Base-by-base conservation (phyloP, 64 coral and sea anemone species). In the Pachyseris speciosa region DNA sequence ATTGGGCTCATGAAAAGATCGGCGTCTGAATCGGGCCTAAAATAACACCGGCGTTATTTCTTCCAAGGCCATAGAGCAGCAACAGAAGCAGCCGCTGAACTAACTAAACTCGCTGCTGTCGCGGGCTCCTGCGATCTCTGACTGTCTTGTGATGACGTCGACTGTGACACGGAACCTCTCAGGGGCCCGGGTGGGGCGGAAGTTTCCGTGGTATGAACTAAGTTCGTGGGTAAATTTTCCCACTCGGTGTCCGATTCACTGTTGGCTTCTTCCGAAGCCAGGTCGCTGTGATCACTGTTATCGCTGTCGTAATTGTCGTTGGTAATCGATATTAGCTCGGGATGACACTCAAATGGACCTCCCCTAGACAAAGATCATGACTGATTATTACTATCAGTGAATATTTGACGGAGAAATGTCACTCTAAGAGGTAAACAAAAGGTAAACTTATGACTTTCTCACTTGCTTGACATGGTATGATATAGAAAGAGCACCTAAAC, bases 21-120 rank as follows among this genome's bases (percentile, higher is more conserved):
- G 43, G 43, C 11, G 43, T 45, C 43, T 45, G 43, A 45, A 45
- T 45, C 43, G 43, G 43, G 43, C 43, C 43, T 45, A 11, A 45
- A 45, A 22, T 44, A 74, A 74, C 42, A 74, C 70, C 44, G 34
- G 7, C 61, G 75, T 84, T 74, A 96, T 75, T 80, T 91, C 78
- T 96, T 96, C 94, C 94, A 96, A 26, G 89, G 94, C 94, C 94
- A 96, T 5, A 96, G 44, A 9, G 94, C 94, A n/a, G 94, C 94
- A n/a, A 96, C 94, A 49, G 94, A 96, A 29, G 94, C 94, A 33
- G 94, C 94, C 65, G 94, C 94, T 4, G 94, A 96, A 53, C 89
- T 96, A 16, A 96, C 94, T 26, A 96, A 20, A 69, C 94, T 96
- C 5, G 94, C 52, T 3, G 94, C 68, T 28, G 88, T 87, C 9